phyloP scores from a whole-genome alignment of 2,888 invertebrate genomes.

The Pyralis farinalis region DNA sequence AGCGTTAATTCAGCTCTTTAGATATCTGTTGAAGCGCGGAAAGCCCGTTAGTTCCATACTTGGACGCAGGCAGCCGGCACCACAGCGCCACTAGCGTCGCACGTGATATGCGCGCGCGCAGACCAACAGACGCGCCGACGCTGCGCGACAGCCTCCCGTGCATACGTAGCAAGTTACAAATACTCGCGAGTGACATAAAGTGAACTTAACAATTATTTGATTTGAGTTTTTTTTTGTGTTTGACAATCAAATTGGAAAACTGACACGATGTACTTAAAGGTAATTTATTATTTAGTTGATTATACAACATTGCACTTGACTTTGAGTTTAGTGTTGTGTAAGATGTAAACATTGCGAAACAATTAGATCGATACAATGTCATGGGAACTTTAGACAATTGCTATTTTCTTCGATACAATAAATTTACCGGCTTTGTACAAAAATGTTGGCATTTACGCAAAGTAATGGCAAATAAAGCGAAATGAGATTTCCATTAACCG shows the following conservation, averaged over 20 bases:
- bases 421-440: neutral
- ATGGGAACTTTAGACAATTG: slow-evolving; percentile 35
- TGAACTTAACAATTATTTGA: slow-evolving; percentile 17
- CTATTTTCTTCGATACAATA: slow-evolving; percentile 19
- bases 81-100: slow-evolving; percentile 58
- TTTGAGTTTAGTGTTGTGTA: slow-evolving; percentile 31
- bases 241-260: slow-evolving; percentile 21
- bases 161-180: slow-evolving; percentile 46
- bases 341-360: slow-evolving; percentile 26
- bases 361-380: slow-evolving; percentile 23
- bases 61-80: slow-evolving; percentile 46
- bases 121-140: slow-evolving; percentile 57
- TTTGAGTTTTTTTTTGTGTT: slow-evolving; percentile 29
- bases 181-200: slow-evolving; percentile 60
- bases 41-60: slow-evolving; percentile 57
- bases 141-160: slow-evolving; percentile 74
- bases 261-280: slow-evolving; percentile 48
- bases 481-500: neutral
- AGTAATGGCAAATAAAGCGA: neutral
- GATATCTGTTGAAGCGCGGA: slow-evolving; percentile 54
- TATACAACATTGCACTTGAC: slow-evolving; percentile 32
- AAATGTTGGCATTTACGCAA: neutral
- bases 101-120: slow-evolving; percentile 73
- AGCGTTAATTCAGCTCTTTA: slow-evolving; percentile 37
- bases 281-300: slow-evolving; percentile 24